phyloP scores from a whole-genome alignment of 2,113 vertebrate genomes.

The Stigmatopora argus region DNA sequence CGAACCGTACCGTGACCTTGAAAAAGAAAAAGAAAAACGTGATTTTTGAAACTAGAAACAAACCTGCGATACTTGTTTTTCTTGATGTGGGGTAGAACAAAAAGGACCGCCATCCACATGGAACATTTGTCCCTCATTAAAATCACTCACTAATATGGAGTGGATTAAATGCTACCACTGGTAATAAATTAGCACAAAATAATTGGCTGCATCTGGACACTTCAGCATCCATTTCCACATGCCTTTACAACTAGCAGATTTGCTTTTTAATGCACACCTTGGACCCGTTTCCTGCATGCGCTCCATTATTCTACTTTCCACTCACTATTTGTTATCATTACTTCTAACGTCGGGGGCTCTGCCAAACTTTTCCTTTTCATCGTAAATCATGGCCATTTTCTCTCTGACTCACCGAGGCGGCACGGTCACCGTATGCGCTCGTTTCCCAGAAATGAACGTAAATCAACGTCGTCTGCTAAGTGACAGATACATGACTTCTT shows the following conservation, averaged over 20 bases:
- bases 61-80: background rate
- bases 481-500: background rate
- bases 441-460: slow-evolving; percentile 3
- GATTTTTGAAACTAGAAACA: background rate
- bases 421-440: background rate
- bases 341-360: background rate
- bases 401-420: background rate
- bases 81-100: background rate
- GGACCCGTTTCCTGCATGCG: background rate
- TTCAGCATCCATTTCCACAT: slow-evolving; percentile 7
- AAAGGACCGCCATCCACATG: background rate
- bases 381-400: background rate
- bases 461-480: background rate
- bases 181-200: slow-evolving; percentile 22
- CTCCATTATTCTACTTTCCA: background rate
- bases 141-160: slow-evolving; percentile 16
- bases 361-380: background rate
- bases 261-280: slow-evolving; percentile 3
- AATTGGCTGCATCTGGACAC: slow-evolving; percentile 10
- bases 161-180: slow-evolving; percentile 9
- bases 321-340: background rate
- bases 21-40: background rate
- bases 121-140: slow-evolving; percentile 11
- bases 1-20: background rate
- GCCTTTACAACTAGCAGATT: background rate